phyloP scores from a whole-genome alignment of 53 echinoderm and acorn worm genomes.

The Echinarachnius parma region DNA sequence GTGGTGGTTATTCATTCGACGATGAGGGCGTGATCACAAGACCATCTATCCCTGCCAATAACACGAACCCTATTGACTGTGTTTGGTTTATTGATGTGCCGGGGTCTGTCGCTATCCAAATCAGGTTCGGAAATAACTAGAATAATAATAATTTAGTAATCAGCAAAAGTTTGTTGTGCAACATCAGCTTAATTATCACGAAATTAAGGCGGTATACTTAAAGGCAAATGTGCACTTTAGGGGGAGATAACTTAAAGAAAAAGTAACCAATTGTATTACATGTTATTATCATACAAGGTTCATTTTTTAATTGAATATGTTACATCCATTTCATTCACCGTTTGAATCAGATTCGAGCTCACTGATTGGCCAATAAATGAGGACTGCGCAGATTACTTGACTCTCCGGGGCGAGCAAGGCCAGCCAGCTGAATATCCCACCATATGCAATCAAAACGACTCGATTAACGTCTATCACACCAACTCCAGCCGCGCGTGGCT shows the following conservation, averaged over 20 bases:
- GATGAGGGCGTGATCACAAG: slow-evolving; percentile 17
- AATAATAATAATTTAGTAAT: no score
- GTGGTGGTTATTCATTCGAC: slow-evolving; percentile 24
- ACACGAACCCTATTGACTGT: slow-evolving; percentile 30
- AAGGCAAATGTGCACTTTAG: no score
- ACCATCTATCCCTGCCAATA: slow-evolving; percentile 22
- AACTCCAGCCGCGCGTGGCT: slow-evolving; percentile 22
- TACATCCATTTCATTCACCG: no score
- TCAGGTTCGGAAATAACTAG: no score
- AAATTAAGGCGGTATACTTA: no score
- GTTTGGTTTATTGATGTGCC: slow-evolving; percentile 31
- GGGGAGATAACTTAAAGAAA: no score
- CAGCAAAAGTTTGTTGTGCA: no score
- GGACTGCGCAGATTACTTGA: slow-evolving; percentile 25
- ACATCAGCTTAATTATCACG: no score
- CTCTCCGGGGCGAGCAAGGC: not conserved
- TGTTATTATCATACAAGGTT: no score
- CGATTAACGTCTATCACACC: slow-evolving; percentile 15
- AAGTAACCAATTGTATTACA: no score
- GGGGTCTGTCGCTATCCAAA: not conserved
- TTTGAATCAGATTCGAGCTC: slow-evolving; percentile 11
- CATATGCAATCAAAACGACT: slow-evolving; percentile 11
- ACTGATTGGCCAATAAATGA: slow-evolving; percentile 5
- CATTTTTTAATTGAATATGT: no score
- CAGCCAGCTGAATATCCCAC: not conserved